phyloP scores from a whole-genome alignment of 2,797 vertebrate genomes.

The Etheostoma nigrum region DNA sequence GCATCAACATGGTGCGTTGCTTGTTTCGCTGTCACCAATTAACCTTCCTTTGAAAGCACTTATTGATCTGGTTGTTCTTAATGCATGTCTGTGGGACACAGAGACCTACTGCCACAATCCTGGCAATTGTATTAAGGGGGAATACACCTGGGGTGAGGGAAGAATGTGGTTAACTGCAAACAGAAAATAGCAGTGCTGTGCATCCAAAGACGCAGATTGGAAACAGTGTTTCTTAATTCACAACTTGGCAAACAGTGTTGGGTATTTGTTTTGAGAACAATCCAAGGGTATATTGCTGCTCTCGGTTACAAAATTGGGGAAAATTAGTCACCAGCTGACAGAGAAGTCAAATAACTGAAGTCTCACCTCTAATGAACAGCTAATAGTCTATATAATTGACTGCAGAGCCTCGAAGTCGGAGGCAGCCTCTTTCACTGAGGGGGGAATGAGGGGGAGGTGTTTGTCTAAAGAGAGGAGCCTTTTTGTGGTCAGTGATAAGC shows the following conservation, averaged over 20 bases:
- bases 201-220: constrained; percentile 56
- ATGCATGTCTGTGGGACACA: constrained; percentile 29
- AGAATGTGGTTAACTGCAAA: constrained; percentile 42
- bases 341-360: constrained; percentile 64
- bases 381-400: constrained; percentile 78
- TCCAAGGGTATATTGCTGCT: constrained; percentile 41
- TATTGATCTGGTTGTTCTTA: constrained; percentile 55
- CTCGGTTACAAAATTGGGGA: constrained; percentile 57
- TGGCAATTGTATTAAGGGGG: constrained; percentile 36
- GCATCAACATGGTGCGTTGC: constrained; percentile 40
- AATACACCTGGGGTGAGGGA: constrained; percentile 37
- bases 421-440: constrained; percentile 32
- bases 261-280: constrained; percentile 52
- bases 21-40: constrained; percentile 56
- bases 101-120: constrained; percentile 29
- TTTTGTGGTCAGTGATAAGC: constrained; percentile 74
- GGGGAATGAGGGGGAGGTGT: constrained; percentile 59
- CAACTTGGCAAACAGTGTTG: constrained; percentile 49
- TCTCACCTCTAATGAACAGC: constrained; percentile 74
- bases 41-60: constrained; percentile 58
- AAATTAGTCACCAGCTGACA: constrained; percentile 70
- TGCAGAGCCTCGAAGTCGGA: constrained; percentile 66
- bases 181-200: constrained; percentile 41
- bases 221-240: constrained; percentile 62
- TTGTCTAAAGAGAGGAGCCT: constrained; percentile 63